phyloP scores from a whole-genome alignment of 2,888 invertebrate genomes.

The Euspilapteryx auroguttella region DNA sequence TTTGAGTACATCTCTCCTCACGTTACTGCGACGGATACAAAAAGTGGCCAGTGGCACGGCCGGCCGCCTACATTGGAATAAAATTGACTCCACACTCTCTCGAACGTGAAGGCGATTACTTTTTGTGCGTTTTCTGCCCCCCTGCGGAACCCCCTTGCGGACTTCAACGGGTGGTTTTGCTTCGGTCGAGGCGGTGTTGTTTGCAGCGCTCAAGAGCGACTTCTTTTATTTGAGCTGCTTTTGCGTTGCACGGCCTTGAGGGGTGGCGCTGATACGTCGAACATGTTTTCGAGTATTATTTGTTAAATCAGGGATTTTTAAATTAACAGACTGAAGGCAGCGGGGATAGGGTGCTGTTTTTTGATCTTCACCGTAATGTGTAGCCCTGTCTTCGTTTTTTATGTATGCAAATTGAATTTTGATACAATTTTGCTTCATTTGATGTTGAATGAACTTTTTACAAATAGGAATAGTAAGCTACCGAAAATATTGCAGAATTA shows the following conservation, averaged over 20 bases:
- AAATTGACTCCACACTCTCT: slow-evolving; percentile 62
- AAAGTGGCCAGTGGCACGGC: slow-evolving; percentile 55
- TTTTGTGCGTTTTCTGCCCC: slow-evolving; percentile 41
- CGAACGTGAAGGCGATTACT: slow-evolving; percentile 53
- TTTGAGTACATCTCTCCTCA: slow-evolving; percentile 54
- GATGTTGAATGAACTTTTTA: too few relatives aligned
- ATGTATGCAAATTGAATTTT: too few relatives aligned
- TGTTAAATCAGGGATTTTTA: slow-evolving; percentile 48
- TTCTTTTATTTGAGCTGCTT: slow-evolving; percentile 58
- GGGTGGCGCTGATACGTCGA: slow-evolving; percentile 36
- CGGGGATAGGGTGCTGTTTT: too few relatives aligned
- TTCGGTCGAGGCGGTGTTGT: slow-evolving; percentile 56
- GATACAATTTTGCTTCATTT: too few relatives aligned
- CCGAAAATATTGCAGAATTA: too few relatives aligned
- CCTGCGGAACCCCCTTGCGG: slow-evolving; percentile 25
- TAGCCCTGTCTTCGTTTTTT: too few relatives aligned
- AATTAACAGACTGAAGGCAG: slow-evolving; percentile 55
- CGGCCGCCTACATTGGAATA: slow-evolving; percentile 60
- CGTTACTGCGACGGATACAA: slow-evolving; percentile 56
- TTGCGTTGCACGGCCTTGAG: slow-evolving; percentile 52
- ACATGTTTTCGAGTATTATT: slow-evolving; percentile 52
- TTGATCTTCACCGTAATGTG: too few relatives aligned
- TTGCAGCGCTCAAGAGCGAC: slow-evolving; percentile 57
- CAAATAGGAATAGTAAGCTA: too few relatives aligned
- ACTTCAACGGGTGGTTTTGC: slow-evolving; percentile 61